A percentile compares a stretch with the other conserved stretches of the same genome.
These are phyloP conservation scores for Osedax frankpressi DNA, from an alignment of 2,888 invertebrate species.

Conservation along the genomic window DNA sequence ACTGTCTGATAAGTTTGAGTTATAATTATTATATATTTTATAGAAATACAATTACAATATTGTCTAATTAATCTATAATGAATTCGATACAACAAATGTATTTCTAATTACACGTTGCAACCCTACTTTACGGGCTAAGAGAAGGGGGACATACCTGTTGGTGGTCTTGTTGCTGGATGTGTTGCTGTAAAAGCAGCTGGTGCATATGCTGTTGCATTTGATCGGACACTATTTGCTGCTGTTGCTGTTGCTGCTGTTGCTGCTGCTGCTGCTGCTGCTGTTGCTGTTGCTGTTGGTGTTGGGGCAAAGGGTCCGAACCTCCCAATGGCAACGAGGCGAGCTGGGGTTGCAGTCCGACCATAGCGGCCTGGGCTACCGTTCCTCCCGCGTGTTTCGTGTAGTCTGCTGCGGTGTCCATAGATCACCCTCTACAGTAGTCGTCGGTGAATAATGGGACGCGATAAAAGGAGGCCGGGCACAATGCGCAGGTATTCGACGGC, in stretches of 20 bases:
- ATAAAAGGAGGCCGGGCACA: background rate
- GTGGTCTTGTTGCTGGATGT: too few relatives aligned
- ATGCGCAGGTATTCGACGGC: background rate
- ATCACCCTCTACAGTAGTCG: background rate
- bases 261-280: background rate
- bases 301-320: background rate
- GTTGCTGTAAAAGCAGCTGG: too few relatives aligned
- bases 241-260: background rate
- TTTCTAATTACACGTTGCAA: too few relatives aligned
- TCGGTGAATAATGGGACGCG: background rate
- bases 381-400: background rate
- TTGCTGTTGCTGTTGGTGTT: background rate
- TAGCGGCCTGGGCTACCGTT: background rate
- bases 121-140: too few relatives aligned
- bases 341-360: background rate
- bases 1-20: too few relatives aligned
- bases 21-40: too few relatives aligned
- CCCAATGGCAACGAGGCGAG: background rate
- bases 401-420: background rate
- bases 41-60: too few relatives aligned
- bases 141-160: too few relatives aligned
- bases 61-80: too few relatives aligned
- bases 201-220: too few relatives aligned
- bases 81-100: too few relatives aligned
- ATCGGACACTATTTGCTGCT: too few relatives aligned